These are phyloP conservation scores for Orthosia gracilis DNA, from an alignment of 2,888 invertebrate species.

Conservation along the genomic window DNA sequence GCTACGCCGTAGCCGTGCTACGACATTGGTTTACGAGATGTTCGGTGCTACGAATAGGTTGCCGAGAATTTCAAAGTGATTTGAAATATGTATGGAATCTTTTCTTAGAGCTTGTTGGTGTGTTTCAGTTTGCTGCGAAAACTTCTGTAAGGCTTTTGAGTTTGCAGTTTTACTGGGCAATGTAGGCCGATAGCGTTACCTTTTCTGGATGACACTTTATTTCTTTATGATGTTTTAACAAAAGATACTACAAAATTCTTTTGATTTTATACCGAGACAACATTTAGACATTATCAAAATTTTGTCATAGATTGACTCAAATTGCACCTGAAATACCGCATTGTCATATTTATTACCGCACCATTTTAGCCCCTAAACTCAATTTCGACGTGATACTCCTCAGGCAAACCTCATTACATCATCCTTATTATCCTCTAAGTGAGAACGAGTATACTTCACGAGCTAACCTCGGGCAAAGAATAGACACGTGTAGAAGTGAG, in stretches of 20 bases:
- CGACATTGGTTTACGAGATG: slow-evolving; percentile 42
- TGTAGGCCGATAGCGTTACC: too few relatives aligned
- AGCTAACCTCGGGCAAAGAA: slow-evolving; percentile 35
- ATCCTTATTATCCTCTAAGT: slow-evolving; percentile 40
- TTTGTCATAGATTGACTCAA: background rate
- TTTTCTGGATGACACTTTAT: too few relatives aligned
- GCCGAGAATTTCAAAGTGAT: slow-evolving; percentile 6
- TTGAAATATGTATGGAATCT: background rate
- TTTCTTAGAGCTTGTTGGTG: background rate
- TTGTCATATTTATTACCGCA: slow-evolving; percentile 8
- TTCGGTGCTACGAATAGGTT: slow-evolving; percentile 19
- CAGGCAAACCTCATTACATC: slow-evolving; percentile 33
- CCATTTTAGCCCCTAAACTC: slow-evolving; percentile 9
- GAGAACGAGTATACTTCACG: slow-evolving; percentile 19
- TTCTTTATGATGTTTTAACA: too few relatives aligned
- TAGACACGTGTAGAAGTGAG: background rate
- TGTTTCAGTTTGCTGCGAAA: background rate
- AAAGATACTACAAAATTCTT: background rate
- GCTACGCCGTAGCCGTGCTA: slow-evolving; percentile 50
- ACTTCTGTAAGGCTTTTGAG: background rate
- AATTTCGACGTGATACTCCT: slow-evolving; percentile 28
- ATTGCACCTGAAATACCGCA: background rate
- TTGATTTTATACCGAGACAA: background rate
- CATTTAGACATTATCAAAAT: background rate
- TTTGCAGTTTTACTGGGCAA: background rate